Evolutionary conservation across 2,797 vertebrate genomes (phyloP), one percentile per base, ranked within the genome.

Genomic region (Aselliscus stoliczkanus): DNA sequence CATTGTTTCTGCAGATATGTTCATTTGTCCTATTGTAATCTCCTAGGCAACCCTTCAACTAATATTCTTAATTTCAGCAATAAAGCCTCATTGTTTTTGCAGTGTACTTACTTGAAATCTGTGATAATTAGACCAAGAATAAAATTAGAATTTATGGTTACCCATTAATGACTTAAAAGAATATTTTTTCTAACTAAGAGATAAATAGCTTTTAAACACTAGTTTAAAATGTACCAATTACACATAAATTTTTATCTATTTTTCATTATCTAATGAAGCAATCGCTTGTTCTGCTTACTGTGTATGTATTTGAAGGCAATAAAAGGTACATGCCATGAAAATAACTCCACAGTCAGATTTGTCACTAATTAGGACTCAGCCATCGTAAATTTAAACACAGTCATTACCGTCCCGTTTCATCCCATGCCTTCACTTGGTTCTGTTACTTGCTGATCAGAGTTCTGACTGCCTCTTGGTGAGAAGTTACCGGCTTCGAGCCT

Each of bases 121-220:
- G 77, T 95, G 69, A 87, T 96, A 95, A 96, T 97, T 94, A 95
- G 92, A 42, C 87, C 47, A 65, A 89, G 90, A 95, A 95, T 65
- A 96, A 86, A 97, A 97, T 97, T 72, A 91, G 94, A 97, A 96
- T 97, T 94, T 96, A 93, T 95, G 79, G n/a, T 73, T 79, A 29
- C 90, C 47, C 95, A 64, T 97, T 97, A 95, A 95, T 95, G 82
- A 95, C 90, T 95, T 93, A 76, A 93, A 90, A 93, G 52, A 95
- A 65, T 69, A 81, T 93, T 89, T 95, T 95, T 83, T 80, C 70
- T 72, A 92, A 87, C 47, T 95, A 88, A 88, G 81, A 96, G 69
- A 90, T 90, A 97, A 95, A 95, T 93, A 88, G 94, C 88, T 88
- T 97, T 93, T 90, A 95, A 96, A 67, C 23, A 67, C 47, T 44